phyloP scores from a whole-genome alignment of 1,140 invertebrate genomes.

The Brachionus rotundiformis region DNA sequence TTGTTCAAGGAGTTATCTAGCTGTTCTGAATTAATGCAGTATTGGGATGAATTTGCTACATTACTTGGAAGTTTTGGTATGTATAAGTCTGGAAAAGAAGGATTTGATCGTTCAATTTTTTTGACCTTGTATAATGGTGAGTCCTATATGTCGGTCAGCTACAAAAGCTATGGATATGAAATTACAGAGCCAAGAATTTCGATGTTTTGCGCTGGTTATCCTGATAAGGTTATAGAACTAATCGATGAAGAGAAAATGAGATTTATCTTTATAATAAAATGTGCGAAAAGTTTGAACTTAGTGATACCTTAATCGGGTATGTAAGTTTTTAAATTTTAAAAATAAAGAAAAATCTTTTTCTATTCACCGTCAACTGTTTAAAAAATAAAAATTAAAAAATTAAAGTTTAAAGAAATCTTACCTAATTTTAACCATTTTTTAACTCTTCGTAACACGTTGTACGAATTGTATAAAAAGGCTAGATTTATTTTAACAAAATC shows the following conservation, averaged over 20 bases:
- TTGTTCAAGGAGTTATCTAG: neutral
- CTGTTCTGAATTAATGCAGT: neutral
- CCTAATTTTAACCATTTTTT: too few species aligned
- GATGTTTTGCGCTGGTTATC: neutral
- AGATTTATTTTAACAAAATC: too few species aligned
- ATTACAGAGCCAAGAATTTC: neutral
- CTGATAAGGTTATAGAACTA: neutral
- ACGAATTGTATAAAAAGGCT: too few species aligned
- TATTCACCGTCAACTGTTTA: too few species aligned
- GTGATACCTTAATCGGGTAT: neutral
- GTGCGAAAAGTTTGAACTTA: neutral
- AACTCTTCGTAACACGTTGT: too few species aligned
- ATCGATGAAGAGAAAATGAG: neutral
- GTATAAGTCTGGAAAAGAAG: neutral
- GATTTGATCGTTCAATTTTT: slow-evolving; percentile 6
- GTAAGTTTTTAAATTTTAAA: neutral
- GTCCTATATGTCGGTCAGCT: neutral
- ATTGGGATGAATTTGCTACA: neutral
- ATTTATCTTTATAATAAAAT: neutral
- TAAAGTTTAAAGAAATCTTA: too few species aligned
- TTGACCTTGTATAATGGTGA: neutral
- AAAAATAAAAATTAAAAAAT: too few species aligned
- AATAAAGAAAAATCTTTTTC: too few species aligned
- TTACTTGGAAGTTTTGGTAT: neutral
- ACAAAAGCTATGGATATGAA: neutral